A percentile compares a stretch with the other conserved stretches of the same genome.
These are phyloP conservation scores for Takifugu ocellatus DNA, from an alignment of 2,797 vertebrate species.

Conservation along the genomic window DNA sequence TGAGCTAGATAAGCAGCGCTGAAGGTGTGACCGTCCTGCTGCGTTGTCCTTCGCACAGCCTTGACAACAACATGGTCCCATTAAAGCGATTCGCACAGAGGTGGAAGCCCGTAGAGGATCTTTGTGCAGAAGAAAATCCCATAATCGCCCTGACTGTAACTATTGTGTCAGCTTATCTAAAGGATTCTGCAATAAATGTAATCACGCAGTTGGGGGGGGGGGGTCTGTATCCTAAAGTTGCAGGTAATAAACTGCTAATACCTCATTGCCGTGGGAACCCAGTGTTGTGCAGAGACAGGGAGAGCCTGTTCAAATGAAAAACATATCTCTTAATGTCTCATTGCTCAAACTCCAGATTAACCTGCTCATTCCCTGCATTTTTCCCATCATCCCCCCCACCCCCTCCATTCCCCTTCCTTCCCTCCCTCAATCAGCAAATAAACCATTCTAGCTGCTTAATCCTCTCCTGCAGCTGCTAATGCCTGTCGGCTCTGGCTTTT, in stretches of 20 bases:
- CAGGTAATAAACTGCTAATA: too few species aligned
- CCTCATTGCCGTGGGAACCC: conserved; percentile 18
- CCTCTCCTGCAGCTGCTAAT: conserved; percentile 52
- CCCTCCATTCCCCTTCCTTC: neutral
- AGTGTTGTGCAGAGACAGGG: neutral
- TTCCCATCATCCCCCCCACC: neutral
- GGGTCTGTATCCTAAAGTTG: conserved; percentile 8
- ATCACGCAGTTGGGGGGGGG: conserved; percentile 21
- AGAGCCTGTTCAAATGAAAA: conserved; percentile 14
- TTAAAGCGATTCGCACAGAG: too few species aligned
- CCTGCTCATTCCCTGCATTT: neutral
- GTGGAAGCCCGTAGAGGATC: too few species aligned
- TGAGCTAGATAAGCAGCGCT: conserved; percentile 15
- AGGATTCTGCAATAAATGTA: conserved; percentile 46
- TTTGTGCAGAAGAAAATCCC: too few species aligned
- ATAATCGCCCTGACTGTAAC: neutral
- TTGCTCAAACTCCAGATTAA: conserved; percentile 8
- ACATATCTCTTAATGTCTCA: conserved; percentile 26
- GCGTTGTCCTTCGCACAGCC: too few species aligned
- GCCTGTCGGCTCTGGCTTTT: conserved; percentile 30
- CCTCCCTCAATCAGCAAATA: conserved; percentile 8
- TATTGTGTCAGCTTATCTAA: conserved; percentile 16
- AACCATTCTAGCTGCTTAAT: conserved; percentile 50
- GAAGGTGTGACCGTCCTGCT: conserved; percentile 12
- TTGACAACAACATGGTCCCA: too few species aligned